Conservation (phyloP, 2,888 invertebrate genomes). For the Punctoribates punctum region DNA sequence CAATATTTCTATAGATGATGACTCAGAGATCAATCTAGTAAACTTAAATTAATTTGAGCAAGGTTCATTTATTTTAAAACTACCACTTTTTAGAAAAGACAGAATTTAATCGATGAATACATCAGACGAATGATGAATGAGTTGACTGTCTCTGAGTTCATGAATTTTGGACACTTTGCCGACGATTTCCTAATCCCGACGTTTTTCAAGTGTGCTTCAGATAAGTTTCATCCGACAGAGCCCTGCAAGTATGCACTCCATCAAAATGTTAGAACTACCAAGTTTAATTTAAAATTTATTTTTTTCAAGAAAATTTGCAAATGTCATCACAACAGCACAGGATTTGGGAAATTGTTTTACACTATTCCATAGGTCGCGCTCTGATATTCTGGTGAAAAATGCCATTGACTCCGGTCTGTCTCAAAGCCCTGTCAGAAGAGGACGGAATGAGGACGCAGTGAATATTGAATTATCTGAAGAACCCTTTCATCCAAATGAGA, state of each 20-base stretch:
- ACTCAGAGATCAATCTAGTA: background rate
- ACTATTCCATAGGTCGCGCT: slow-evolving; percentile 37
- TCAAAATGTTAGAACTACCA: background rate
- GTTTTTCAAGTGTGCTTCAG: slow-evolving; percentile 33
- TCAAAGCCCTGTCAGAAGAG: slow-evolving; percentile 25
- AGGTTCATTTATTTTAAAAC: background rate
- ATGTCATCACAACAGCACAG: slow-evolving; percentile 37
- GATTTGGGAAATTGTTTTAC: slow-evolving; percentile 42
- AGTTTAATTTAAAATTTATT: too few relatives aligned
- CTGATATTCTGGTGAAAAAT: slow-evolving; percentile 14
- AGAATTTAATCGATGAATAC: background rate
- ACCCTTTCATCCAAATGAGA: slow-evolving; percentile 42
- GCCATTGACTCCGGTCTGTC: slow-evolving; percentile 36
- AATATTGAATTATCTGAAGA: slow-evolving; percentile 37
- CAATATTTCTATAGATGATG: background rate
- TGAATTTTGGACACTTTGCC: slow-evolving; percentile 14
- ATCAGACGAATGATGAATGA: slow-evolving; percentile 27
- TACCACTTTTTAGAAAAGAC: background rate
- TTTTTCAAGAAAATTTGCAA: background rate
- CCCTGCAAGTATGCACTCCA: background rate
- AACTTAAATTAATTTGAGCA: slow-evolving; percentile 15
- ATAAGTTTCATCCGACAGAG: slow-evolving; percentile 23
- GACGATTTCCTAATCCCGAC: slow-evolving; percentile 27
- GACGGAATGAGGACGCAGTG: slow-evolving; percentile 24
- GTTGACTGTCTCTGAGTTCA: slow-evolving; percentile 36